A percentile compares a stretch with the other conserved stretches of the same genome.
Evolutionary conservation across 2,797 vertebrate genomes (phyloP).

Genomic region (Helicolenus hilgendorfi): DNA sequence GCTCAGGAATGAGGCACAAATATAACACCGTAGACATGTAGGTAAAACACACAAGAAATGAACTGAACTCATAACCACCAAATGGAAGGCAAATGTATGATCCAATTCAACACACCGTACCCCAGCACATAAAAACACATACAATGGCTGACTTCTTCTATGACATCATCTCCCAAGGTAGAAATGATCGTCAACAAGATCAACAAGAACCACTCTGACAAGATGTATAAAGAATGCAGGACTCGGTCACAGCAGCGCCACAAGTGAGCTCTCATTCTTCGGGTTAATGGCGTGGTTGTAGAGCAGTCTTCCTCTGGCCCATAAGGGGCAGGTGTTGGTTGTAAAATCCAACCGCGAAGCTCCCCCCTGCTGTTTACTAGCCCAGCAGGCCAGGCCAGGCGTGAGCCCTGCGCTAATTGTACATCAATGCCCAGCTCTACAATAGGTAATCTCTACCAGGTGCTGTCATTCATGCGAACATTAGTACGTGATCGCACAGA

Average conservation of each 20-base stretch:
- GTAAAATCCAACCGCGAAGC: slow-evolving; percentile 62
- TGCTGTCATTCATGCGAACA: slow-evolving; percentile 57
- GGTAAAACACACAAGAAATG: neutral
- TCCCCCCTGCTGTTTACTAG: slow-evolving; percentile 71
- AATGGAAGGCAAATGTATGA: neutral
- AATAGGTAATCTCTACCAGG: slow-evolving; percentile 73
- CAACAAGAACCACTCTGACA: slow-evolving; percentile 23
- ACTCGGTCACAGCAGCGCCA: neutral
- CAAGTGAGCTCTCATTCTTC: slow-evolving; percentile 34
- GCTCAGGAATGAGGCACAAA: neutral
- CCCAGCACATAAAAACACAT: neutral
- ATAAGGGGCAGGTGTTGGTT: slow-evolving; percentile 70
- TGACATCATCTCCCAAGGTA: slow-evolving; percentile 33
- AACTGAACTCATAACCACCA: neutral
- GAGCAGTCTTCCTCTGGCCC: slow-evolving; percentile 44
- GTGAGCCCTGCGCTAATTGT: slow-evolving; percentile 29
- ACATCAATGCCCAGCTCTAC: slow-evolving; percentile 36
- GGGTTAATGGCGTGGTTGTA: slow-evolving; percentile 49
- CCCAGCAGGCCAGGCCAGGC: slow-evolving; percentile 40
- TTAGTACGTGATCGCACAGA: neutral
- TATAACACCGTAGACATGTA: neutral
- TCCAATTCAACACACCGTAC: neutral
- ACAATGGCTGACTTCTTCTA: slow-evolving; percentile 22
- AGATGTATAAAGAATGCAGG: slow-evolving; percentile 51
- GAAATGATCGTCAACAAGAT: slow-evolving; percentile 26